phyloP scores from a whole-genome alignment of 2,888 invertebrate species.

The Zonitis immaculata region DNA sequence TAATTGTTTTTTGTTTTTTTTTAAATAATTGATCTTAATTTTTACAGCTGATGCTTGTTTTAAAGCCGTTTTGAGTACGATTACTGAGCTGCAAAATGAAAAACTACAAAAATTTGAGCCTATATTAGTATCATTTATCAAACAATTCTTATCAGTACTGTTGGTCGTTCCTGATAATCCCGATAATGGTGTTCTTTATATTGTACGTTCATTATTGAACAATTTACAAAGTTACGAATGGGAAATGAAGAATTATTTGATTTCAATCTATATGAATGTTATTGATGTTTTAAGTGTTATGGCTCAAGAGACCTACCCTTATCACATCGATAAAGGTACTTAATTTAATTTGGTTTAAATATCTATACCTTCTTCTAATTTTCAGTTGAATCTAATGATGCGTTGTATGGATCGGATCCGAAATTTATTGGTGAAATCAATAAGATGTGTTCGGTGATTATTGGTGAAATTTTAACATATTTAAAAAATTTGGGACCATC shows the following conservation, averaged over 20 bases:
- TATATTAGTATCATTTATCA: conserved; percentile 65
- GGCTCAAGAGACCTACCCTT: conserved; percentile 77
- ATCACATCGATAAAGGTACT: conserved; percentile 77
- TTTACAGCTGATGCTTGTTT: conserved; percentile 91
- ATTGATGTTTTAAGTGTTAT: conserved; percentile 74
- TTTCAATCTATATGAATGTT: conserved; percentile 67
- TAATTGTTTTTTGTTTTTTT: conserved; percentile 30
- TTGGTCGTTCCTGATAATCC: conserved; percentile 86
- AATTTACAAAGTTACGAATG: conserved; percentile 71
- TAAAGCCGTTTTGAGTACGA: conserved; percentile 76
- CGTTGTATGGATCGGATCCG: conserved; percentile 82
- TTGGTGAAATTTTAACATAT: conserved; percentile 68
- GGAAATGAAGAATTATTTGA: conserved; percentile 63
- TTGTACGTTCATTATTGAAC: conserved; percentile 75
- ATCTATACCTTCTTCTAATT: no score
- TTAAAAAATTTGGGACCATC: conserved; percentile 60
- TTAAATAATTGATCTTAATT: no score
- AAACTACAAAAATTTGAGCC: conserved; percentile 68
- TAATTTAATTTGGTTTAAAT: conserved; percentile 8
- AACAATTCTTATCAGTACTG: conserved; percentile 76
- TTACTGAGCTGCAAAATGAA: conserved; percentile 75
- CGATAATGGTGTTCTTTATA: conserved; percentile 78
- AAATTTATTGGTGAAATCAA: conserved; percentile 80
- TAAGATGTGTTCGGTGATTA: conserved; percentile 67
- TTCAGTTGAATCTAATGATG: conserved; percentile 87